Base-by-base conservation (phyloP, 2,888 invertebrate species). In the Ophioninae sp. region DNA sequence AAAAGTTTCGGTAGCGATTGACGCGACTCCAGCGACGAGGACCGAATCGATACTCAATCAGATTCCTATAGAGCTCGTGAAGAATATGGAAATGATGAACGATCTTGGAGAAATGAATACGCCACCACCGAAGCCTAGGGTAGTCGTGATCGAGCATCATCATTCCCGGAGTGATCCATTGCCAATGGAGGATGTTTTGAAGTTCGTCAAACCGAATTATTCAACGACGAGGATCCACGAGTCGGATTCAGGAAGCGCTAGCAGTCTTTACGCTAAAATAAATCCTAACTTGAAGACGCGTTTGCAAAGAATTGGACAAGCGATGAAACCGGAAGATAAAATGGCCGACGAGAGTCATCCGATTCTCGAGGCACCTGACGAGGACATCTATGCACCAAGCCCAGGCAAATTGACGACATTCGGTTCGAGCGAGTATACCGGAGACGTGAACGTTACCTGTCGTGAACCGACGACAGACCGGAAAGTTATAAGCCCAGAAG, bases 371-470 rank as follows among this genome's bases (percentile, higher is more conserved):
- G 81, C 65, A 51, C 84, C 68, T 5, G 85, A 88, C 0, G 88
- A 89, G 13, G 90, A 90, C 56, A 86, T 91, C 61, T 92, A 91
- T 72, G 89, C 88, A 6, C 88, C 88, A 79, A 85, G 88, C 9
- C 85, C 87, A 0, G 88, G 90, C 0, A 90, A 90, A 22, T 81
- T 93, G 71, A 89, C 88, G 37, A 92, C 92, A 0, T 93, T 92
- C 68, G 88, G 88, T 6, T 73, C 76, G n/a, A 51, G 44, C 30
- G 81, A 81, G 20, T 79, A 82, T 0, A 65, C 65, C 0, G 80
- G 79, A 85, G 96, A 95, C 90, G 94, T 97, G 2, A 97, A 97
- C 90, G 97, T 97, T 0, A 97, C 97, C 0, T 96, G 95, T 69
- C 94, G 95, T 79, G 96, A 96, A 77, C 92, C 91, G 0, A 75